Evolutionary conservation across 2,888 invertebrate genomes (phyloP).

Genomic region (Dryobotodes eremita): DNA sequence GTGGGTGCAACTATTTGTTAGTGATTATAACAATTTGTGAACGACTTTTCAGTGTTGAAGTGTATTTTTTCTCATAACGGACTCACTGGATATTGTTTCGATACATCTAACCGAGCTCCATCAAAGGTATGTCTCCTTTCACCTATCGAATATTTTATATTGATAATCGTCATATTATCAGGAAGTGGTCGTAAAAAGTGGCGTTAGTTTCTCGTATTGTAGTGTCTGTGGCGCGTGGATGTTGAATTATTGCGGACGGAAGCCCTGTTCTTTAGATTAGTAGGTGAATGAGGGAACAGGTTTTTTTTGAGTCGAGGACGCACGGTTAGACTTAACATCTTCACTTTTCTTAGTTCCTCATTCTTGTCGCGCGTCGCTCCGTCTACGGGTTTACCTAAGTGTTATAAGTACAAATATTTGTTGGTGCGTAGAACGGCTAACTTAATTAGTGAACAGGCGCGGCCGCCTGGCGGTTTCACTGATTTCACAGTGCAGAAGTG

Average conservation of each 20-base stretch:
- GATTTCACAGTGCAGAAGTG: conserved; percentile 55
- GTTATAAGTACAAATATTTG: conserved; percentile 68
- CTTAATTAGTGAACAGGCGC: conserved; percentile 78
- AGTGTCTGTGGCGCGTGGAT: conserved; percentile 64
- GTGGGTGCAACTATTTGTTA: conserved; percentile 80
- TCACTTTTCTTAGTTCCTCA: conserved; percentile 80
- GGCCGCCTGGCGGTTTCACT: conserved; percentile 62
- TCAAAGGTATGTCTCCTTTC: conserved; percentile 89
- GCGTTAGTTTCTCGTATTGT: conserved; percentile 46
- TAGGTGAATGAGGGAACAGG: conserved; percentile 85
- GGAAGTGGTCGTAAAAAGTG: conserved; percentile 53
- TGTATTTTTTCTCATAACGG: conserved; percentile 72
- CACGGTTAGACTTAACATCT: conserved; percentile 76
- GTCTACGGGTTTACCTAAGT: conserved; percentile 68
- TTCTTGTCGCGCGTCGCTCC: conserved; percentile 72
- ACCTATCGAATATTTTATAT: conserved; percentile 84
- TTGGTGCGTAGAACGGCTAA: conserved; percentile 74
- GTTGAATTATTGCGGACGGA: conserved; percentile 75
- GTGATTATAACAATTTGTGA: conserved; percentile 84
- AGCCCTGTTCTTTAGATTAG: conserved; percentile 82
- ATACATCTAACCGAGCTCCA: conserved; percentile 65
- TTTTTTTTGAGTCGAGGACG: conserved; percentile 80
- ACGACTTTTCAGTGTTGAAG: conserved; percentile 79
- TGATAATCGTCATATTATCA: conserved; percentile 76
- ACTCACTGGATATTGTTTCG: conserved; percentile 74